Percentiles rank a stretch among this genome's conserved stretches.
These are phyloP conservation scores for Leucania comma DNA, from an alignment of 2,888 invertebrate species.

Conservation along the genomic window DNA sequence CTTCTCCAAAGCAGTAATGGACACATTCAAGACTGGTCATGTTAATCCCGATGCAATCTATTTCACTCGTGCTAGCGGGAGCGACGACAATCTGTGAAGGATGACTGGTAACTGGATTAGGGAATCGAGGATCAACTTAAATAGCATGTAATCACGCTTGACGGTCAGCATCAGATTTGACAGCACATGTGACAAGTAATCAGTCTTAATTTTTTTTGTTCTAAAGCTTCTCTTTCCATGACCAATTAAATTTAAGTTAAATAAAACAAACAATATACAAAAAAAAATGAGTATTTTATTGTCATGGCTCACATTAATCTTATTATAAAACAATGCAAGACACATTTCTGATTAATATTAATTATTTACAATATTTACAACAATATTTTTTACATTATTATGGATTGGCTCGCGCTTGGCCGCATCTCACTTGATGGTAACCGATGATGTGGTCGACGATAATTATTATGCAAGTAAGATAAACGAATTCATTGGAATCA, in stretches of 20 bases:
- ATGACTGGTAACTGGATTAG: background rate
- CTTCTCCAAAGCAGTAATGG: too few relatives aligned
- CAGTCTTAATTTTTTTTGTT: too few relatives aligned
- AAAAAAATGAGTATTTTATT: conserved; percentile 44
- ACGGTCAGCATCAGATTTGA: background rate
- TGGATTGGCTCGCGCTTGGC: too few relatives aligned
- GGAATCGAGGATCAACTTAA: background rate
- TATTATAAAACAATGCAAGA: background rate
- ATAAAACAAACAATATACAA: conserved; percentile 6
- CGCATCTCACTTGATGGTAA: too few relatives aligned
- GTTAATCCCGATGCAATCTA: too few relatives aligned
- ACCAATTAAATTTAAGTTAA: background rate
- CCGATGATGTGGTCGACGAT: too few relatives aligned
- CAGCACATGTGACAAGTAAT: background rate
- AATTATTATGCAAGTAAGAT: background rate
- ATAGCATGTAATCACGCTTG: background rate
- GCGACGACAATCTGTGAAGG: background rate
- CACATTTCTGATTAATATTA: background rate
- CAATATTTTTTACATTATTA: background rate
- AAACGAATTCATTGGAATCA: background rate
- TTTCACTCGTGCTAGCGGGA: background rate
- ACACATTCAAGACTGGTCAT: too few relatives aligned
- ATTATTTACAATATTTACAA: conserved; percentile 18
- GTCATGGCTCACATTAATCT: background rate
- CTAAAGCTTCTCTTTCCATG: background rate